Percentiles rank a stretch among this genome's conserved stretches.
These are phyloP conservation scores for Alloscopus bannaensis DNA, from an alignment of 2,888 invertebrate genomes.

Conservation along the genomic window DNA sequence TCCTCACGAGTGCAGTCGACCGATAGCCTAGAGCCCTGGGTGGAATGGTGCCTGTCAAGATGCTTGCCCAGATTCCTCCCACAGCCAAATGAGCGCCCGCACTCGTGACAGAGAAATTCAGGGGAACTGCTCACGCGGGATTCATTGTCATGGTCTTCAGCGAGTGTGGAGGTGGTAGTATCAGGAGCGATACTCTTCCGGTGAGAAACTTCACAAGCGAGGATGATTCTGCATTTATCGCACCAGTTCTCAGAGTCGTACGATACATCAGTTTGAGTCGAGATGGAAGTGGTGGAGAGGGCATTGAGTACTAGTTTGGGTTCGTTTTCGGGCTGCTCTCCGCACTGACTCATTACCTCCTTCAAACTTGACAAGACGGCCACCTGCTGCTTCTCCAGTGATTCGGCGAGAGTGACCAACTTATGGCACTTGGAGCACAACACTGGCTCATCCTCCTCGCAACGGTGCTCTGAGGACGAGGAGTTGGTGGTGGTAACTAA, in stretches of 20 bases:
- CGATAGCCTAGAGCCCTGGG: background rate
- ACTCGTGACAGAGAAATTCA: constrained; percentile 58
- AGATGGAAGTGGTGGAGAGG: background rate
- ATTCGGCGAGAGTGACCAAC: constrained; percentile 61
- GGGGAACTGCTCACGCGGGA: no score
- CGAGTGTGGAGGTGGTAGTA: background rate
- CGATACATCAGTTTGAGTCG: constrained; percentile 19
- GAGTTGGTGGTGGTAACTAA: background rate
- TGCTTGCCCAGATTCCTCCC: constrained; percentile 59
- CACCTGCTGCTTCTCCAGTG: constrained; percentile 67
- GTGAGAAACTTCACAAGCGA: constrained; percentile 1
- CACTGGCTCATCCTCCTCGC: background rate
- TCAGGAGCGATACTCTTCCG: background rate
- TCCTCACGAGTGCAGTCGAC: constrained; percentile 27
- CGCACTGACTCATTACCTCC: constrained; percentile 15
- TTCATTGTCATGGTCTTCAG: background rate
- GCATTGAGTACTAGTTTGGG: background rate
- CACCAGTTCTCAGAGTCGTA: background rate
- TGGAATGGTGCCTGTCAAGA: constrained; percentile 37
- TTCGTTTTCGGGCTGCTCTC: background rate
- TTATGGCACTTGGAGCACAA: constrained; percentile 68
- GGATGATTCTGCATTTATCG: background rate
- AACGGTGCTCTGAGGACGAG: background rate
- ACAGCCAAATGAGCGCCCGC: constrained; percentile 45
- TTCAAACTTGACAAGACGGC: constrained; percentile 43